These are phyloP conservation scores for Stegophylla sp. DNA, from an alignment of 2,888 invertebrate species.

Conservation along the genomic window DNA sequence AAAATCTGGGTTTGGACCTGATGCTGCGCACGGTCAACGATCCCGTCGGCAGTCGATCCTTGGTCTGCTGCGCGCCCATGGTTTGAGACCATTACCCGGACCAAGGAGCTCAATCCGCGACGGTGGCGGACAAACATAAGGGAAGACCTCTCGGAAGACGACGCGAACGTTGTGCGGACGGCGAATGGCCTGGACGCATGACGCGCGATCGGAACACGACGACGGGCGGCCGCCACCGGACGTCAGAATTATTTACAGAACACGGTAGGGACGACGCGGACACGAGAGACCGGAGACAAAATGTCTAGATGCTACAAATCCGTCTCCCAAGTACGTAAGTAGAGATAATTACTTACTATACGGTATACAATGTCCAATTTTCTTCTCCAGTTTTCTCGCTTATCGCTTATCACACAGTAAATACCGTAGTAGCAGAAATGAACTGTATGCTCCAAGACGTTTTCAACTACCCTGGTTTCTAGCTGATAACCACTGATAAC, in stretches of 20 bases:
- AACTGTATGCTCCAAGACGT: slow-evolving; percentile 51
- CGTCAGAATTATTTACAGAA: neutral
- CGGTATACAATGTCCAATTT: slow-evolving; percentile 26
- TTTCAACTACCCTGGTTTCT: slow-evolving; percentile 34
- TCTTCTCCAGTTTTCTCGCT: slow-evolving; percentile 57
- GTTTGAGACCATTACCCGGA: slow-evolving; percentile 65
- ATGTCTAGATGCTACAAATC: neutral
- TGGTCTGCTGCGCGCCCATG: slow-evolving; percentile 94
- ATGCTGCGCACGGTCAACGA: slow-evolving; percentile 65
- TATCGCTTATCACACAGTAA: slow-evolving; percentile 49
- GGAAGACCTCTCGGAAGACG: slow-evolving; percentile 5
- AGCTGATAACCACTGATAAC: neutral
- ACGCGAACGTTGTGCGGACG: neutral
- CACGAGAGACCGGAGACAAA: neutral
- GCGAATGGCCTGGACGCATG: neutral
- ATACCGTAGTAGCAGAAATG: slow-evolving; percentile 10
- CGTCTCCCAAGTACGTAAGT: too few species aligned
- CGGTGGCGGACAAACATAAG: slow-evolving; percentile 23
- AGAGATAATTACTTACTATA: neutral
- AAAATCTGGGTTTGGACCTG: slow-evolving; percentile 71
- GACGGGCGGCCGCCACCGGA: neutral
- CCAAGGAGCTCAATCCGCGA: slow-evolving; percentile 43
- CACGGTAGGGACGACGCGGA: neutral
- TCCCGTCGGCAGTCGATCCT: slow-evolving; percentile 81
- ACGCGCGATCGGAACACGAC: neutral